Base-by-base conservation (phyloP, 1,140 invertebrate species). In the Tigriopus japonicus region DNA sequence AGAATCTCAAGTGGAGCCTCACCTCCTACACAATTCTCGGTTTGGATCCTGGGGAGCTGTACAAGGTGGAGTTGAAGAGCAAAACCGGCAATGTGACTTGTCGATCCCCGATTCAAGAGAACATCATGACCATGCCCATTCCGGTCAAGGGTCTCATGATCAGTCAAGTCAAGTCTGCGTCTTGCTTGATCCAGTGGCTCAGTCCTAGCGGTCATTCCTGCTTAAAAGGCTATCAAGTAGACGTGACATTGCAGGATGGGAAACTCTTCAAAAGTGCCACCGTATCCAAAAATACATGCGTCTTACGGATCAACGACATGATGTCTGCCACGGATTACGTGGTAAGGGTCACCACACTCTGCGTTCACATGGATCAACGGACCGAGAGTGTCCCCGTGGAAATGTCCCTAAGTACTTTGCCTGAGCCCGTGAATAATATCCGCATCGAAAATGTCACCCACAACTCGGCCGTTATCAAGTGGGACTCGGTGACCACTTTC, bases 11-110 rank as follows among this genome's bases (percentile, higher is more conserved):
- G 17, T 45, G 15, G 17, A 60, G 52, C n/a, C 17, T 60, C n/a
- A 60, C 42, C n/a, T 15, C 13, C 17, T 60, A 45, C 24, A 60
- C 43, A 2, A 60, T 60, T 56, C 43, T 21, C 13, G 59, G 59
- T 17, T 45, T 60, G 21, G 43, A 21, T 14, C 59, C 59, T 1
- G 59, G 59, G 3, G 59, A 60, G 52, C 10, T 19, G 28, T 60
- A 59, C 42, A 21, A 21, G 12, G 15, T 60, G n/a, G 15, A 17
- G 42, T 42, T 60, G 9, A 13, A 23, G 12, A 60, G 42, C 7
- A 60, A 60, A 21, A 60, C 59, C 1, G 59, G 59, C 17, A 42
- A 60, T 24, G 19, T 19, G 1, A 17, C n/a, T 17, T 56, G 42
- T 17, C 59, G 59, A 21, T 45, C 54, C 17, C 49, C 59, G 1